These are phyloP conservation scores for Abrostola tripartita DNA, from an alignment of 2,888 invertebrate species.

Conservation along the genomic window DNA sequence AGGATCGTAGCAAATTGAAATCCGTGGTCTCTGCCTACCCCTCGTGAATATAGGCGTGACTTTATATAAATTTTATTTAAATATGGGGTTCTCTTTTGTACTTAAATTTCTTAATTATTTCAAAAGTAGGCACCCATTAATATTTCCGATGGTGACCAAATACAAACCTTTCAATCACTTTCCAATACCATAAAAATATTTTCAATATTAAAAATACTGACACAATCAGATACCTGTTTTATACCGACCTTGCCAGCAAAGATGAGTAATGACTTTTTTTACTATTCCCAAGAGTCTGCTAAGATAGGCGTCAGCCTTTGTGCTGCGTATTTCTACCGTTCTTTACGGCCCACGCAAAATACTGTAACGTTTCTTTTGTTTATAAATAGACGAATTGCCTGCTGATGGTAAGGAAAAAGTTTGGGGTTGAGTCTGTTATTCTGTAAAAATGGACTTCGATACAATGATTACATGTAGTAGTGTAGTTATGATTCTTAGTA, in stretches of 20 bases:
- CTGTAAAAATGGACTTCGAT: not conserved
- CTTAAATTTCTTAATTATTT: too few relatives aligned
- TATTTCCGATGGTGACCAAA: not conserved
- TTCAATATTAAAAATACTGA: conserved; percentile 22
- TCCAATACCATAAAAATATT: not conserved
- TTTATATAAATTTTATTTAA: too few relatives aligned
- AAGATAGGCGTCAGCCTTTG: conserved; percentile 33
- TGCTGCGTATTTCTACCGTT: conserved; percentile 14
- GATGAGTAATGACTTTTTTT: conserved; percentile 66
- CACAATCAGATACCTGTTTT: conserved; percentile 63
- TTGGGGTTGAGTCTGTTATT: conserved; percentile 7
- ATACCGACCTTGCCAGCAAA: conserved; percentile 55
- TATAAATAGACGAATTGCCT: conserved; percentile 8
- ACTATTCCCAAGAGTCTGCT: conserved; percentile 54
- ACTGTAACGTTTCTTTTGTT: conserved; percentile 31
- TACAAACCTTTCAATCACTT: not conserved
- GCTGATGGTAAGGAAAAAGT: not conserved
- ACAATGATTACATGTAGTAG: conserved; percentile 1
- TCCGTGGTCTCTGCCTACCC: too few relatives aligned
- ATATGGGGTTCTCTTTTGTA: too few relatives aligned
- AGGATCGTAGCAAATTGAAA: too few relatives aligned
- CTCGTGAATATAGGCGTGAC: too few relatives aligned
- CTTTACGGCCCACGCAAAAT: conserved; percentile 17
- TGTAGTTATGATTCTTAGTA: not conserved
- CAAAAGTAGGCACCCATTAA: too few relatives aligned